These are phyloP conservation scores for Antheraea assamensis DNA, from an alignment of 2,888 invertebrate genomes.

Conservation along the genomic window DNA sequence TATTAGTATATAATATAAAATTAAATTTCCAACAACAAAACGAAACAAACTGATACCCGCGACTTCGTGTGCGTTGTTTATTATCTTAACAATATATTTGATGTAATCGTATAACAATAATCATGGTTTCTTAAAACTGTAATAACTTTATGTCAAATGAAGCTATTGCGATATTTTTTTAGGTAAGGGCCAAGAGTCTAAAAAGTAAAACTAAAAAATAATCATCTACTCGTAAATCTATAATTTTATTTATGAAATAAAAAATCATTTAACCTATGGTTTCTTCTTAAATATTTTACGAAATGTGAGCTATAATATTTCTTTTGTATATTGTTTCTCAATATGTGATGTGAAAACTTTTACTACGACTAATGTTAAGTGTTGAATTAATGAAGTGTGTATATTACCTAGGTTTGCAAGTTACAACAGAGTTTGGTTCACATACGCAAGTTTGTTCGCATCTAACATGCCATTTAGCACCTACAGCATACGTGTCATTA, in stretches of 20 bases:
- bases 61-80: no score
- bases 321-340: neutral
- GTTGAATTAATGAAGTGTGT: conserved; percentile 13
- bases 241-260: no score
- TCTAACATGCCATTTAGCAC: conserved; percentile 89
- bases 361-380: neutral
- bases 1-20: neutral
- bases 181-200: no score
- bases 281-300: neutral
- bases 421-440: conserved; percentile 86
- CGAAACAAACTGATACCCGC: no score
- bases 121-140: no score
- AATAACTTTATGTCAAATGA: no score
- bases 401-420: conserved; percentile 86
- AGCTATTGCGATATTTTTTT: neutral
- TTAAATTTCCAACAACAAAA: no score
- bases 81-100: no score
- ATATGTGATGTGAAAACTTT: neutral
- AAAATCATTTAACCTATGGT: no score
- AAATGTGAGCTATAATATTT: neutral
- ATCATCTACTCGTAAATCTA: no score
- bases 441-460: conserved; percentile 91
- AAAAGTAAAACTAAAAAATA: no score
- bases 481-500: conserved; percentile 87
- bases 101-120: no score